These are phyloP conservation scores for Borostomias antarcticus DNA, from an alignment of 2,797 vertebrate genomes.

Conservation along the genomic window DNA sequence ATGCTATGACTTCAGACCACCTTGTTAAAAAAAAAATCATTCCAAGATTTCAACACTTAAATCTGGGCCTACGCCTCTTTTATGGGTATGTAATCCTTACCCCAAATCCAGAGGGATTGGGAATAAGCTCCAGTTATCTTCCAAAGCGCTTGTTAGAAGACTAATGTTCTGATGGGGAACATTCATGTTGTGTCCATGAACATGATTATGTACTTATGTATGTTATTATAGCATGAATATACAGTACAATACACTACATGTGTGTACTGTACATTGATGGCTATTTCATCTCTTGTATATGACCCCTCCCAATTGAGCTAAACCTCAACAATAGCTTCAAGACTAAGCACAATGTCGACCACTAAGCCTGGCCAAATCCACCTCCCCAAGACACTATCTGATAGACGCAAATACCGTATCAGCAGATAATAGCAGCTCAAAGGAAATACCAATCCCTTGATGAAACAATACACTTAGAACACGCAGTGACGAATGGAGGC, in stretches of 20 bases:
- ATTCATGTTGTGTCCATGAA: too few species aligned
- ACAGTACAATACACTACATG: too few species aligned
- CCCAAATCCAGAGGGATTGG: background rate
- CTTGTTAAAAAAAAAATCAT: constrained; percentile 7
- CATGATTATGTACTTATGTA: too few species aligned
- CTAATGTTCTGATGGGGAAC: too few species aligned
- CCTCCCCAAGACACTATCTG: constrained; percentile 38
- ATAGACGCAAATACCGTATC: constrained; percentile 44
- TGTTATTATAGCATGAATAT: too few species aligned
- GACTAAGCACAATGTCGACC: background rate
- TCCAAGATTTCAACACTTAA: constrained; percentile 6
- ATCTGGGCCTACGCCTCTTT: background rate
- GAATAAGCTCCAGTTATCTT: background rate
- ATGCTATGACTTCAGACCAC: background rate
- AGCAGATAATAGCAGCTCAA: constrained; percentile 44
- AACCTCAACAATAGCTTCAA: background rate
- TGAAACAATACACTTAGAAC: constrained; percentile 65
- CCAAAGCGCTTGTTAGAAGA: too few species aligned
- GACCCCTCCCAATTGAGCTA: background rate
- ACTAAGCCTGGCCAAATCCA: constrained; percentile 11
- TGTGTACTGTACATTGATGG: too few species aligned
- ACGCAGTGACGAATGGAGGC: constrained; percentile 36
- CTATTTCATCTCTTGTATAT: too few species aligned
- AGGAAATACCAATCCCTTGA: constrained; percentile 65
- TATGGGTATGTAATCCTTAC: background rate